Evolutionary conservation across 2,888 invertebrate species (phyloP).

Genomic region (Hoplodrina blanda): DNA sequence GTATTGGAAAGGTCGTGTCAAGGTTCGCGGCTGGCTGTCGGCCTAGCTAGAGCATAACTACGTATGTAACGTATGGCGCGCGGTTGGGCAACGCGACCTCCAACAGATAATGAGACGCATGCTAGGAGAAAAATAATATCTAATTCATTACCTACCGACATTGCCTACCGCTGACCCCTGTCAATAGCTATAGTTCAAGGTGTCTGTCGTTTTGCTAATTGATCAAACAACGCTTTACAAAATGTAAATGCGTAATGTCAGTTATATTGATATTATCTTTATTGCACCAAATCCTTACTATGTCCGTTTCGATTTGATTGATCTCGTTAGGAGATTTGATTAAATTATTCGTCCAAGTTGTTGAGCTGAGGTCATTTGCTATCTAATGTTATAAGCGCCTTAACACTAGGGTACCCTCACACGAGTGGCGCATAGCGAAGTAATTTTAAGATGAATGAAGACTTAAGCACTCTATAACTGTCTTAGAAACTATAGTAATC

Average conservation of each 20-base stretch:
- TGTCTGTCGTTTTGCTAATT: conserved; percentile 59
- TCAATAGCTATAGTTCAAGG: conserved; percentile 70
- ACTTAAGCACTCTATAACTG: neutral
- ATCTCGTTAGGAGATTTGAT: conserved; percentile 35
- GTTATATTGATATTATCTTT: conserved; percentile 12
- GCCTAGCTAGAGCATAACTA: conserved; percentile 20
- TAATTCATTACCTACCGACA: conserved; percentile 64
- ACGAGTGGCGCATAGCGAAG: neutral
- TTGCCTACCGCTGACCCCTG: conserved; percentile 54
- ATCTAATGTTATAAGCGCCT: conserved; percentile 36
- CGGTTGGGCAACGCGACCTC: conserved; percentile 70
- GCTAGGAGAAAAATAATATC: conserved; percentile 64
- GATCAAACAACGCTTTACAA: conserved; percentile 42
- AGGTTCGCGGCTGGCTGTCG: conserved; percentile 66
- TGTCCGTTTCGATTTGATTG: conserved; percentile 27
- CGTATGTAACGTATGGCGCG: conserved; percentile 18
- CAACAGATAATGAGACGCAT: conserved; percentile 63
- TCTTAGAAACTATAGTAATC: conserved; percentile 16
- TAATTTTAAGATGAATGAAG: conserved; percentile 18
- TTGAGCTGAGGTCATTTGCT: conserved; percentile 24
- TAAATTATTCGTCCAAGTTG: conserved; percentile 32
- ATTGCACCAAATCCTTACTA: conserved; percentile 13
- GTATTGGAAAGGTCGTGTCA: conserved; percentile 78
- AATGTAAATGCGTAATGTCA: conserved; percentile 17
- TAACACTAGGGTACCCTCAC: neutral